phyloP scores from a whole-genome alignment of 1,140 invertebrate genomes.

The Heliconius melpomene region DNA sequence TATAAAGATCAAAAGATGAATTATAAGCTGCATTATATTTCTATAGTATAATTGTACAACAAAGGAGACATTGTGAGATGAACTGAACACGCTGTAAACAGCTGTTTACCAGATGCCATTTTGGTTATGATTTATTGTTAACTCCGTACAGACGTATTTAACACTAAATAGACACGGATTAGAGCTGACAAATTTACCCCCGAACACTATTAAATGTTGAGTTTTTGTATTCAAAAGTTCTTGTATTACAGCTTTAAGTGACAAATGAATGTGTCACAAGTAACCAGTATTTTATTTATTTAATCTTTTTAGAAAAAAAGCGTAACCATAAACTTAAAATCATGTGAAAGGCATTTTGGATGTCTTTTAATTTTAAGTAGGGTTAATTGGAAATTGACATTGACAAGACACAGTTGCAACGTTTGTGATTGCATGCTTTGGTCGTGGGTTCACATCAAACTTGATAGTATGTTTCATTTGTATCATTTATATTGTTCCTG shows the following conservation, averaged over 20 bases:
- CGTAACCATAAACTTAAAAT: neutral
- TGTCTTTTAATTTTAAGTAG: neutral
- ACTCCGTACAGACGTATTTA: neutral
- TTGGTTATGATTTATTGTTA: constrained; percentile 43
- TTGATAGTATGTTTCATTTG: neutral
- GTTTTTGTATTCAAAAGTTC: neutral
- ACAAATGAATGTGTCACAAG: neutral
- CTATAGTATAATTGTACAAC: neutral
- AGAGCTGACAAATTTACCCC: neutral
- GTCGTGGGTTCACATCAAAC: neutral
- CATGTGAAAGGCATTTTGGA: neutral
- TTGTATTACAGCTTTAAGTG: neutral
- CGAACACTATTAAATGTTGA: neutral
- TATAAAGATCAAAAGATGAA: neutral
- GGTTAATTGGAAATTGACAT: neutral
- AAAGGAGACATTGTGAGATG: constrained; percentile 14
- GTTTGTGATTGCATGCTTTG: neutral
- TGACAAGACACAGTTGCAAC: neutral
- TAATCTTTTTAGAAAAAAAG: neutral
- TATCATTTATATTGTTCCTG: neutral
- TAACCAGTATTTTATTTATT: neutral
- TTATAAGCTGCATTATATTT: neutral
- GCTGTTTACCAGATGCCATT: constrained; percentile 42
- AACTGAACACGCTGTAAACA: constrained; percentile 13
- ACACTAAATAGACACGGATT: constrained; percentile 3